phyloP scores from a whole-genome alignment of 37 sponge, comb jelly and placozoan genomes.

The Ianthella basta region DNA sequence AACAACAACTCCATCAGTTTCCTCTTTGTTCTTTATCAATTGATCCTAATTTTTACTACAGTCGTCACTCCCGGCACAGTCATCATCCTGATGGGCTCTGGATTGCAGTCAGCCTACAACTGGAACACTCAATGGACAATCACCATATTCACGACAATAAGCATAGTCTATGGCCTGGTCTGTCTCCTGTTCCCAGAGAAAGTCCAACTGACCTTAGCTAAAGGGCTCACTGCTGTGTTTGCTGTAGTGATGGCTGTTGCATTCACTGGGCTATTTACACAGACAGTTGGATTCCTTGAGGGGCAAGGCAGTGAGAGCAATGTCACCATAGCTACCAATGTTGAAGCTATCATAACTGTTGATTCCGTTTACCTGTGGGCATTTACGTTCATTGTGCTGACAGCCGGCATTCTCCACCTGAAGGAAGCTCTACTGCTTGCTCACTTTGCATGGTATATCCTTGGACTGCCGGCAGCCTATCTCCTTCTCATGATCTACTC shows the following conservation, averaged over 20 bases:
- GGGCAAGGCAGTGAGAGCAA: neutral
- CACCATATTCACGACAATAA: neutral
- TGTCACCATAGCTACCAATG: neutral
- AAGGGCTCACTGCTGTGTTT: constrained; percentile 38
- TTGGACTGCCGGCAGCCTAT: constrained; percentile 89
- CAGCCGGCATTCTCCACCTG: constrained; percentile 74
- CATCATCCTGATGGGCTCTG: constrained; percentile 72
- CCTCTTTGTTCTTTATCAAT: constrained; percentile 79
- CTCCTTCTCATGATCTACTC: constrained; percentile 88
- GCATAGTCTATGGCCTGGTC: neutral
- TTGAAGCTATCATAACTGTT: neutral
- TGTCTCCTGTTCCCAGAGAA: constrained; percentile 25
- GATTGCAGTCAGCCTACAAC: constrained; percentile 52
- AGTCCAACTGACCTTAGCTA: constrained; percentile 22
- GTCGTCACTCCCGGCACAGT: constrained; percentile 81
- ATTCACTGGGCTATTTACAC: constrained; percentile 36
- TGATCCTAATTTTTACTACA: constrained; percentile 76
- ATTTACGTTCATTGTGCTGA: constrained; percentile 44
- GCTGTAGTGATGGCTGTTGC: constrained; percentile 49
- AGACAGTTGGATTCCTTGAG: constrained; percentile 21
- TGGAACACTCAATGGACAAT: constrained; percentile 24
- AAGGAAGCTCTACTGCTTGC: constrained; percentile 51
- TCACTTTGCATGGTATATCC: constrained; percentile 82
- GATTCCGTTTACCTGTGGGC: constrained; percentile 51
- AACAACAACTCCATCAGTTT: constrained; percentile 67